Evolutionary conservation across 2,888 invertebrate genomes (phyloP), one percentile per base, ranked within the genome.

Genomic region (Linyphia triangularis): DNA sequence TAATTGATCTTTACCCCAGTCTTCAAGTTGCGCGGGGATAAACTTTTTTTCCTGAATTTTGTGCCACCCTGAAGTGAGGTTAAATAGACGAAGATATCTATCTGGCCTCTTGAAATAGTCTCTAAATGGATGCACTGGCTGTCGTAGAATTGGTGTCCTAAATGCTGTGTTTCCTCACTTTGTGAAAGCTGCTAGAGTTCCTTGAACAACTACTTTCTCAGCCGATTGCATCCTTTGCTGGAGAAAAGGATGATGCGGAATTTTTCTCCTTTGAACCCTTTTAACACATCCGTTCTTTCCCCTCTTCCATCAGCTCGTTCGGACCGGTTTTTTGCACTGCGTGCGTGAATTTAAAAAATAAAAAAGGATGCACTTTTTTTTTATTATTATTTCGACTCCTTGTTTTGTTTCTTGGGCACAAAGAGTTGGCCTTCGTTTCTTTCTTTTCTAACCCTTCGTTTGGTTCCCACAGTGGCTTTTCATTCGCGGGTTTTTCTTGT

Each of bases 381-480:
- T 40, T 78, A 65, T 33, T 26, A 24, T 24, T 51, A 43, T 22
- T 57, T 33, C 26, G 65, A 61, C 82, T 83, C 83, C 40, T 69
- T 67, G 78, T 30, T 65, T 51, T 65, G 37, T 59, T 73, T 73
- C 73, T 40, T 72, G 61, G 24, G 70, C 51, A 63, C 84, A 67
- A 75, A 84, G 75, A 75, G 37, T 30, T 85, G 85, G 69, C 85
- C 85, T 85, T 85, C 85, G 61, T 13, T 82, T 61, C 9, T 16
- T 26, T 78, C 26, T 16, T 78, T 28, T 40, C 16, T 70, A 70
- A 22, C 24, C 37, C 51, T 51, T 10, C 19, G 26, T 24, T 67
- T 57, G 51, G 24, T 5, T 43, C 65, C n/a, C 51, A 22, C 70
- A 57, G 30, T 57, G 51, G 65, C 51, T 63, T 33, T 6, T 40